Percentiles rank a stretch among this genome's conserved stretches.
Evolutionary conservation across 1,140 invertebrate species (phyloP).

Genomic region (Zeugodacus cucurbitae): DNA sequence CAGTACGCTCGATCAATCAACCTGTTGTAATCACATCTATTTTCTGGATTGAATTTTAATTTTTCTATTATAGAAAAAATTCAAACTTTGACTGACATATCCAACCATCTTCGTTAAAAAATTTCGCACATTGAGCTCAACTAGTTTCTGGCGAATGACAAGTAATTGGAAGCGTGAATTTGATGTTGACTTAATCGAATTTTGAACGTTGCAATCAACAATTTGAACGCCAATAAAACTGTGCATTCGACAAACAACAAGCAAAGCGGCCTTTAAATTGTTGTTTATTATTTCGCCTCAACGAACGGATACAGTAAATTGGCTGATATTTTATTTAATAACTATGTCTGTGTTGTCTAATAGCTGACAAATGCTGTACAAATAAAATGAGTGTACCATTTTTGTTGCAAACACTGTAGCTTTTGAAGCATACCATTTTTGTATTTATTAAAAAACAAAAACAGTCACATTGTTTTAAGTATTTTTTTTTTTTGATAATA

Average conservation of each 20-base stretch:
- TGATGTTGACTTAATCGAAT: conserved; percentile 1
- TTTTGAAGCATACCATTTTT: too few species aligned
- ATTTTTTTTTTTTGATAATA: too few species aligned
- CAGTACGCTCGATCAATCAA: too few species aligned
- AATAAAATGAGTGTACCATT: background rate
- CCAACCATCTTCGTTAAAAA: too few species aligned
- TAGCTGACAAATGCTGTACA: background rate
- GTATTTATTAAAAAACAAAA: too few species aligned
- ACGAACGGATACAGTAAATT: conserved; percentile 7
- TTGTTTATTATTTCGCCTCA: background rate
- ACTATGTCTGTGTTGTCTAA: background rate
- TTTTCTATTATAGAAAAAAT: too few species aligned
- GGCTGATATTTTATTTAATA: conserved; percentile 2
- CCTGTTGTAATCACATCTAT: too few species aligned
- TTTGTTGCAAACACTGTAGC: too few species aligned
- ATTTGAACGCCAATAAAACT: background rate
- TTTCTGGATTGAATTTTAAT: too few species aligned
- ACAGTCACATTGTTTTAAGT: too few species aligned
- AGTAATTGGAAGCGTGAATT: conserved; percentile 25
- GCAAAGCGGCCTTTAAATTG: background rate
- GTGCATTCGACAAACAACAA: background rate
- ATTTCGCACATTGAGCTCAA: background rate
- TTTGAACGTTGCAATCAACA: conserved; percentile 24
- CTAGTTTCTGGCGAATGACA: background rate
- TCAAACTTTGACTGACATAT: too few species aligned